These are phyloP conservation scores for Phyllotreta striolata DNA, from an alignment of 2,888 invertebrate genomes.

Conservation along the genomic window DNA sequence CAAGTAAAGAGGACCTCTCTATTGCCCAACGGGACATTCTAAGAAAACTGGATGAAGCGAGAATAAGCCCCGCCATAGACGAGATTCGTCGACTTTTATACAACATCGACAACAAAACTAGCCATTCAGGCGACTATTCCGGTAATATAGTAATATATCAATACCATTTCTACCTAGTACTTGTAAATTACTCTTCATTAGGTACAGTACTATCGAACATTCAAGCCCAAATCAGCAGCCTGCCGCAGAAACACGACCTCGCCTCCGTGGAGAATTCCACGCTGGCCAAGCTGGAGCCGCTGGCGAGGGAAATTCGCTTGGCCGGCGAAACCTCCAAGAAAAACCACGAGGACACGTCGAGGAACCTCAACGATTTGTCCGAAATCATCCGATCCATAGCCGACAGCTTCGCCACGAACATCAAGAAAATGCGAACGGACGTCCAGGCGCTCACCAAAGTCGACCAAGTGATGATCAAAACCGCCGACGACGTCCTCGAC, in stretches of 20 bases:
- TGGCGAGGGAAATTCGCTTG: conserved; percentile 30
- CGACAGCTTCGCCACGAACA: conserved; percentile 64
- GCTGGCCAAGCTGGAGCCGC: conserved; percentile 40
- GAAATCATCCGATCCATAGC: conserved; percentile 69
- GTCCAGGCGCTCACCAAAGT: conserved; percentile 71
- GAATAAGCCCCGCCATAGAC: neutral
- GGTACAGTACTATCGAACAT: conserved; percentile 50
- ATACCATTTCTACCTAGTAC: too few species aligned
- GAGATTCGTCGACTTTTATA: conserved; percentile 10
- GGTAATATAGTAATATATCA: neutral
- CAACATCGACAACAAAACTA: conserved; percentile 7
- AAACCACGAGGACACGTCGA: conserved; percentile 49
- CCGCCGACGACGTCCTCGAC: conserved; percentile 84
- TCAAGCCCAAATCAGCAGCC: conserved; percentile 48
- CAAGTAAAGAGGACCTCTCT: conserved; percentile 65
- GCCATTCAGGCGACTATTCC: neutral
- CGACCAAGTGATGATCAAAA: conserved; percentile 81
- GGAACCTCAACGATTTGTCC: conserved; percentile 51
- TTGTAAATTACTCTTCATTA: neutral
- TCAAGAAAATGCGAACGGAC: conserved; percentile 64
- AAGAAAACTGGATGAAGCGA: conserved; percentile 40
- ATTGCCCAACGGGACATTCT: conserved; percentile 69
- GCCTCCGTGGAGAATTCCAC: conserved; percentile 70
- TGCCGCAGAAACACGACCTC: conserved; percentile 66
- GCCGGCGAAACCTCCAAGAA: conserved; percentile 44